Evolutionary conservation across 1,140 invertebrate genomes (phyloP), one percentile per base, ranked within the genome.

Genomic region (Drosophila funebris): DNA sequence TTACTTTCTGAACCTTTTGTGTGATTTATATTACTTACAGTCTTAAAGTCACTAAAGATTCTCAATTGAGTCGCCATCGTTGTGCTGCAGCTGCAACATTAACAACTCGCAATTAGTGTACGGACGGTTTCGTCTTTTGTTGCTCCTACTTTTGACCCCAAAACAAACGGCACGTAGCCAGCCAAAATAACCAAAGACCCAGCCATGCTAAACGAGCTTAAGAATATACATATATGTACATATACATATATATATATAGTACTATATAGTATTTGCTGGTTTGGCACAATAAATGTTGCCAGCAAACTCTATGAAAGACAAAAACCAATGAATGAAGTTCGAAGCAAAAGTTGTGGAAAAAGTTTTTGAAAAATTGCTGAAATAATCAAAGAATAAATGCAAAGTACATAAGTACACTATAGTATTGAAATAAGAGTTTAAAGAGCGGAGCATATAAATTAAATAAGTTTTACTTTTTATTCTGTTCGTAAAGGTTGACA

Each of bases 11-110:
- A 87, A 87, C 82, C 83, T 85, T 87, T 88, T 84, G 82, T 58
- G 74, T 88, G 82, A 87, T 87, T 87, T 88, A 87, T 82, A 87
- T 87, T 87, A 85, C 82, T 82, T 85, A 57, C 64, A 73, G 69
- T 82, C 71, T 67, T 63, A 48, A 61, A 76, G 54, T 88, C 70
- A 73, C 73, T 56, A 77, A 85, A 80, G 69, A 87, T 75, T 87
- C 82, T 87, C 82, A 87, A 88, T 88, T 87, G 82, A 87, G 71
- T 87, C 73, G 78, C 64, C 20, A 48, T 63, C 24, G 18, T 20
- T 31, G 37, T 54, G 27, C 0, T 36, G 63, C 41, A 63, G 70
- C 69, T 78, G 53, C 69, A 81, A 66, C 78, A 83, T 83, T 83
- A 82, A 83, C 75, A 83, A 78, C 60, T 83, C 43, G 61, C 75